Base-by-base conservation (phyloP, 1,140 invertebrate species). In the Diploscapter pachys region DNA sequence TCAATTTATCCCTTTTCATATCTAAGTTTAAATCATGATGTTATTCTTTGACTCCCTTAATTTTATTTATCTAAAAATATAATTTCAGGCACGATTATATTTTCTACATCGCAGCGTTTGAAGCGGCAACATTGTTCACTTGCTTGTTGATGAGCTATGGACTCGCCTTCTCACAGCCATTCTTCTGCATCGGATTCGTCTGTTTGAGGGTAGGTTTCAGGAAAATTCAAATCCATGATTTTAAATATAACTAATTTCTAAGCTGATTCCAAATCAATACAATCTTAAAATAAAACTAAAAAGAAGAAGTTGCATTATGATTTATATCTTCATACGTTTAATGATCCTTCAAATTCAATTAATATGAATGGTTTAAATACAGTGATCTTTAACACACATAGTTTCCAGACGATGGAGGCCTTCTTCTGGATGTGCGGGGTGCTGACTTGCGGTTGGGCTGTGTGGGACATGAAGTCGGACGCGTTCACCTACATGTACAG, bases 101-200 rank as follows among this genome's bases (percentile, higher is more conserved):
- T 48, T 68, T 68, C 48, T 68, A 55, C 52, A 54, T 54, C 66
- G 66, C 52, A 5, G 63, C 51, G 13, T 52, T 68, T 55, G 66
- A 68, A 55, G 66, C 49, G 5, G 49, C 56, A 52, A 68, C 53
- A n/a, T 5, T 68, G 6, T 6, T 53, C 9, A 55, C 66, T 6
- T 68, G 66, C 50, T 11, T 68, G 6, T 8, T 68, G 52, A 68
- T 68, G 66, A 8, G 11, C 51, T 8, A 5, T 55, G 66, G 66
- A 50, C n/a, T 68, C 66, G 51, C 6, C 6, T 52, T 52, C 51
- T 9, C 52, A n/a, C 53, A 68, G 11, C 66, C 66, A 6, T 68
- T n/a, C 51, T 53, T 68, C 66, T 68, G 66, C 50, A 55, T 68
- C 66, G 6, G 53, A 11, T 68, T 68, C 66, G 57, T 55, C 9